phyloP scores from a whole-genome alignment of 2,797 vertebrate species.

The Fringilla coelebs region DNA sequence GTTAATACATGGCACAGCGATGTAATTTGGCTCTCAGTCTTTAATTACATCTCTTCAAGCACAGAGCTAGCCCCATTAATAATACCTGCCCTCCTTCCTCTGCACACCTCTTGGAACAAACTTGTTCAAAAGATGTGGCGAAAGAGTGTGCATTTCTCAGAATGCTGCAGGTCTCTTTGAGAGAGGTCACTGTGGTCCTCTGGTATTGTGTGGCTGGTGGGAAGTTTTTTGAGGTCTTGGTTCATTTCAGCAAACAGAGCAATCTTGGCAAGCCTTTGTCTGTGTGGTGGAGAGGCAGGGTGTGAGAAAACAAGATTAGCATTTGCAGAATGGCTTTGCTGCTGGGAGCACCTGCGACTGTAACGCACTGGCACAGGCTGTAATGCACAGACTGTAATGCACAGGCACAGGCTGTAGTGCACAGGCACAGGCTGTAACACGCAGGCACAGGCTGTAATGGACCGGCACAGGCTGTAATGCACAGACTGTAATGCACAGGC shows the following conservation, averaged over 20 bases:
- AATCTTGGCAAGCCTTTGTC: background rate
- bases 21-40: background rate
- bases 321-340: background rate
- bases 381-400: too few relatives aligned
- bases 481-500: too few relatives aligned
- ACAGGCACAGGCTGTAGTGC: too few relatives aligned
- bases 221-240: background rate
- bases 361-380: background rate
- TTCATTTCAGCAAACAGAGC: background rate
- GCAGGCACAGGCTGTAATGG: too few relatives aligned
- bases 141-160: background rate
- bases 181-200: background rate
- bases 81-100: background rate
- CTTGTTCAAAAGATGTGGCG: background rate
- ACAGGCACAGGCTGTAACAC: too few relatives aligned
- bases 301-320: background rate
- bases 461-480: too few relatives aligned
- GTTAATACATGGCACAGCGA: background rate
- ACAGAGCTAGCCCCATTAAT: background rate
- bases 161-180: background rate
- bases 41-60: background rate
- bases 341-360: rapidly evolving
- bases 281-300: background rate
- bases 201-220: background rate
- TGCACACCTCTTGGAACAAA: background rate